phyloP scores from a whole-genome alignment of 2,888 invertebrate species.

The Hemithea aestivaria region DNA sequence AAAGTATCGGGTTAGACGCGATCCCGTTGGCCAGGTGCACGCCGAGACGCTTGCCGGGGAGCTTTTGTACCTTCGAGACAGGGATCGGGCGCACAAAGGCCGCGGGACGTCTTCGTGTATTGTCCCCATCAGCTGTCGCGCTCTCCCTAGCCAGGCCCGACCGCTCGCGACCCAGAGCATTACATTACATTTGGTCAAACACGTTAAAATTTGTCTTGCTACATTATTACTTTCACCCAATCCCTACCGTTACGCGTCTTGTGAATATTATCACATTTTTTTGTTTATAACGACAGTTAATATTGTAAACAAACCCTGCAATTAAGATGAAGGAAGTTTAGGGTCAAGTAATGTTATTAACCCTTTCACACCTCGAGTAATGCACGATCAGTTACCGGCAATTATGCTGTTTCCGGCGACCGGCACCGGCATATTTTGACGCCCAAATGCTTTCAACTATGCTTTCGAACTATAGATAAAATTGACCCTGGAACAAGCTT shows the following conservation, averaged over 20 bases:
- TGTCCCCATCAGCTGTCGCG: constrained; percentile 73
- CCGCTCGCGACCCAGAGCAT: constrained; percentile 45
- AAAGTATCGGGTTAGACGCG: constrained; percentile 57
- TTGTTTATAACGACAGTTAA: constrained; percentile 22
- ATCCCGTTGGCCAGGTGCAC: constrained; percentile 67
- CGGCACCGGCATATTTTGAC: constrained; percentile 47
- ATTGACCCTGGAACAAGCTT: not conserved
- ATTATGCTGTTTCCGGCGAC: constrained; percentile 65
- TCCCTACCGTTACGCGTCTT: constrained; percentile 9
- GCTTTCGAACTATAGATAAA: constrained; percentile 15
- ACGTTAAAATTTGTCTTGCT: constrained; percentile 11
- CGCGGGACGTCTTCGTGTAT: constrained; percentile 74
- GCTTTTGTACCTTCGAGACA: constrained; percentile 57
- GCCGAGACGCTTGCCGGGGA: constrained; percentile 54
- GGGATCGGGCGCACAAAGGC: constrained; percentile 59
- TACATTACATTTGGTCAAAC: constrained; percentile 20
- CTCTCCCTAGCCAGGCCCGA: constrained; percentile 40
- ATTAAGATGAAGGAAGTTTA: constrained; percentile 49
- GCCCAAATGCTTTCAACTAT: constrained; percentile 31
- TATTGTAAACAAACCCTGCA: constrained; percentile 25
- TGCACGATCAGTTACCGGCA: constrained; percentile 69
- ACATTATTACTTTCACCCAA: constrained; percentile 8
- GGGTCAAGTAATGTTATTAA: constrained; percentile 75
- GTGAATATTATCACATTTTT: constrained; percentile 3
- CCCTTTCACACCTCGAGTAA: constrained; percentile 71